Base-by-base conservation (phyloP, 2,888 invertebrate genomes). In the Drosophila ustulata region DNA sequence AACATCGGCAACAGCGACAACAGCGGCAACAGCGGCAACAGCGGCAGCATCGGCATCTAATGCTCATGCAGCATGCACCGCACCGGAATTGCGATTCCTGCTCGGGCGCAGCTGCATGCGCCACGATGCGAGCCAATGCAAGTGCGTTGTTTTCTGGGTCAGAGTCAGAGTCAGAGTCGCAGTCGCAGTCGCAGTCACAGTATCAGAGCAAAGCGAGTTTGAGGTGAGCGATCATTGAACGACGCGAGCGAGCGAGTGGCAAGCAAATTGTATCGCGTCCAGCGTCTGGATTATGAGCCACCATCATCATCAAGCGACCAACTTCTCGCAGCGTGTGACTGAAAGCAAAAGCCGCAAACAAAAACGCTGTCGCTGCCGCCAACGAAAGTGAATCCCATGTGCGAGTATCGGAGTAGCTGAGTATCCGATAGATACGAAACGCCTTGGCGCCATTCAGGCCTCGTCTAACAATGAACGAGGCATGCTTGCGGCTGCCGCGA, bases 11-110 rank as follows among this genome's bases (percentile, higher is more conserved):
- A 51, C 68, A 66, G 56, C 71, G 62, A 34, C 25, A 34, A 18
- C 18, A 18, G 18, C 18, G 41, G 18, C 18, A 18, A 18, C 46
- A 26, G 32, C 61, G 45, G 37, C 30, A 39, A 39, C 58, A 61
- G 49, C 46, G 13, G 51, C 46, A 62, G 41, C 67, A 62, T 50
- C 46, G 70, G 63, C 66, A 57, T 66, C 66, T 71, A 76, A 69
- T 78, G 63, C 69, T 77, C 62, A 78, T 84, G 71, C 62, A 59
- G 65, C 71, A 70, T 73, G 66, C 68, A 63, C 32, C 55, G 75
- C 83, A 79, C 80, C 88, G 88, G 80, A 87, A 82, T 85, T 59
- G 73, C 68, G 57, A 82, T 79, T 85, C 83, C 86, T 82, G 83
- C 71, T 51, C 51, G n/a, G 45, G 25, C 32, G 49, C 69, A 62